A percentile compares a stretch with the other conserved stretches of the same genome.
phyloP scores from a whole-genome alignment of 2,888 invertebrate genomes.

The Campaea margaritaria region DNA sequence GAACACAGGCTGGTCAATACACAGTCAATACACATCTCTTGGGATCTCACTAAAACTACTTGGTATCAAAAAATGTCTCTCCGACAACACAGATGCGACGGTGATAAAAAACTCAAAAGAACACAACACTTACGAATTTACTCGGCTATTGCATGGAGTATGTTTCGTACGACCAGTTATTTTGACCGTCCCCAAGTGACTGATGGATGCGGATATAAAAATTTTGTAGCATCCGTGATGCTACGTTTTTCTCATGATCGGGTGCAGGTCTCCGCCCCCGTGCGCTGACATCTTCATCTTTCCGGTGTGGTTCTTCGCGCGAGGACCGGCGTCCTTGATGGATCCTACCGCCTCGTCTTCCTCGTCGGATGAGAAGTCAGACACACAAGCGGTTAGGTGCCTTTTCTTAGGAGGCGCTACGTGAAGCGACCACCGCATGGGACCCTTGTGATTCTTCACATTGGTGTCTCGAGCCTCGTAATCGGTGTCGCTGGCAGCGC shows the following conservation, averaged over 20 bases:
- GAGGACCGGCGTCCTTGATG: conserved; percentile 69
- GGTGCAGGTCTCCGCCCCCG: conserved; percentile 77
- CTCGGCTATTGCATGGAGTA: conserved; percentile 18
- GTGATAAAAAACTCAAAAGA: conserved; percentile 45
- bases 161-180: conserved; percentile 19
- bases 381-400: conserved; percentile 70
- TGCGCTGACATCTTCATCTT: conserved; percentile 75
- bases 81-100: conserved; percentile 59
- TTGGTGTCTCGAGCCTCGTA: conserved; percentile 67
- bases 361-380: conserved; percentile 77
- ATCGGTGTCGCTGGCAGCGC: conserved; percentile 77
- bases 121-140: conserved; percentile 53
- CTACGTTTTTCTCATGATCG: conserved; percentile 75
- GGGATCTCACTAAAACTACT: conserved; percentile 67
- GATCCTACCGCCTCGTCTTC: conserved; percentile 63
- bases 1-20: conserved; percentile 55
- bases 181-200: conserved; percentile 12
- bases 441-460: conserved; percentile 65
- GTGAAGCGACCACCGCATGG: conserved; percentile 72
- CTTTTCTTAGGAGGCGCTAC: conserved; percentile 74
- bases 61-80: conserved; percentile 67
- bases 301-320: conserved; percentile 64
- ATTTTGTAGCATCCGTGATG: conserved; percentile 6
- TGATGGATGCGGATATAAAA: conserved; percentile 3
- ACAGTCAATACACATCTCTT: conserved; percentile 65